These are phyloP conservation scores for Oryzias dopingdopingensis DNA, from an alignment of 2,797 vertebrate genomes.

Conservation along the genomic window DNA sequence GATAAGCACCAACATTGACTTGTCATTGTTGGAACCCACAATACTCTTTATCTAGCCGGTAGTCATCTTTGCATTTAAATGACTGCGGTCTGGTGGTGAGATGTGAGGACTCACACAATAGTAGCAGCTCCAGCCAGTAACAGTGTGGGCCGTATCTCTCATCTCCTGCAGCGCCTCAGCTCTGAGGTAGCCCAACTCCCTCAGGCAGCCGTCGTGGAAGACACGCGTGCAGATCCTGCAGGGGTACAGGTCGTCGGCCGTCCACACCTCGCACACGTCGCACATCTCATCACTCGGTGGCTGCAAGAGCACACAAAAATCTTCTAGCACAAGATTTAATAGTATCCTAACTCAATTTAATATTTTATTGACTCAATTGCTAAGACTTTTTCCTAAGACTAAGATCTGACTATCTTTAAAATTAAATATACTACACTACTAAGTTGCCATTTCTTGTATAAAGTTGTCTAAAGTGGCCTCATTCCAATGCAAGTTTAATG, in stretches of 20 bases:
- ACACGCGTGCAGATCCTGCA: conserved; percentile 90
- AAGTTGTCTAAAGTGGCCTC: conserved; percentile 1
- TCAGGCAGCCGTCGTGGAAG: conserved; percentile 94
- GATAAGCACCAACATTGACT: too few species aligned
- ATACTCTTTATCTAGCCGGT: neutral
- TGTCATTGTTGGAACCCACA: too few species aligned
- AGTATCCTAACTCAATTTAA: too few species aligned
- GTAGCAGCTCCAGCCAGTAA: conserved; percentile 95
- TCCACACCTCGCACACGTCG: conserved; percentile 97
- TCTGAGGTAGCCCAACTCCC: conserved; percentile 89
- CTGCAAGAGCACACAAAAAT: conserved; percentile 60
- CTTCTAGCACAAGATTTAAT: too few species aligned
- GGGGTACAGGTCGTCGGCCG: conserved; percentile 91
- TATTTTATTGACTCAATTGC: too few species aligned
- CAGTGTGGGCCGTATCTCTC: conserved; percentile 86
- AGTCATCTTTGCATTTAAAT: neutral
- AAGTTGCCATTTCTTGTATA: too few species aligned
- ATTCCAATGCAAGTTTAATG: conserved; percentile 2
- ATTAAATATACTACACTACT: too few species aligned
- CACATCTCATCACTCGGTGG: conserved; percentile 90
- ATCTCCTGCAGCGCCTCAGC: conserved; percentile 82
- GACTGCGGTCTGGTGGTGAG: conserved; percentile 1
- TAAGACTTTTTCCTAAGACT: too few species aligned
- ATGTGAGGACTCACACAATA: conserved; percentile 85
- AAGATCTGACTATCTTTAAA: too few species aligned